These are phyloP conservation scores for Tachycineta bicolor DNA, from an alignment of 2,113 vertebrate species.

Conservation along the genomic window DNA sequence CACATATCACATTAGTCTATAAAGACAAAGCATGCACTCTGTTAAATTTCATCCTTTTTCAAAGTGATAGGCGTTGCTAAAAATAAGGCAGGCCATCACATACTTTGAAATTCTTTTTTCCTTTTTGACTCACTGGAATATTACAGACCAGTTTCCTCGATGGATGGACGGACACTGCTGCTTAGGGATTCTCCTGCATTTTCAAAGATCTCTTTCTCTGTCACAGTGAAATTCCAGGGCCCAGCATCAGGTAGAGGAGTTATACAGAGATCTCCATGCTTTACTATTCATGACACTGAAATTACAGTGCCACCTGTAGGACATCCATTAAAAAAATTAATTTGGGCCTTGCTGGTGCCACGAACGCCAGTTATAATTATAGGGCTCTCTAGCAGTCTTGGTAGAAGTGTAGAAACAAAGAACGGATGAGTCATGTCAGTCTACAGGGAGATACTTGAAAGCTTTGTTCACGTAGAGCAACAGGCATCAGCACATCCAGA, in stretches of 20 bases:
- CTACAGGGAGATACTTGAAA: not conserved
- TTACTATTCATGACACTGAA: conserved; percentile 16
- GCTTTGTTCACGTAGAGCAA: not conserved
- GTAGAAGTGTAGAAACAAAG: not conserved
- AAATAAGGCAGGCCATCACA: not conserved
- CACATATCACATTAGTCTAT: not conserved
- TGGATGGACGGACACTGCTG: not conserved
- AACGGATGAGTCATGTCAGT: not conserved
- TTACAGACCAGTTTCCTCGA: not conserved
- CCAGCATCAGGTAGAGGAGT: not conserved
- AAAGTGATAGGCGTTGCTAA: not conserved
- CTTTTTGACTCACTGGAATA: not conserved
- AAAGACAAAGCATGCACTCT: not conserved
- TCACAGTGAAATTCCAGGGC: not conserved
- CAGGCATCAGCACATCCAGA: not conserved
- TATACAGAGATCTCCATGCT: not conserved
- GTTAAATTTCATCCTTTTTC: not conserved
- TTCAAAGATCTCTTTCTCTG: not conserved
- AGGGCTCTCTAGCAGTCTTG: not conserved
- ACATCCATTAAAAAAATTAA: not conserved
- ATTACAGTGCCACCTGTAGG: conserved; percentile 62
- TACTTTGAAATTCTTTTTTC: not conserved
- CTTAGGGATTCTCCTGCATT: not conserved
- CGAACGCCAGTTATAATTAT: not conserved
- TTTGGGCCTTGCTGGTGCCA: not conserved